Evolutionary conservation across 2,797 vertebrate species (phyloP), one percentile per base, ranked within the genome.

Genomic region (Lateolabrax maculatus): DNA sequence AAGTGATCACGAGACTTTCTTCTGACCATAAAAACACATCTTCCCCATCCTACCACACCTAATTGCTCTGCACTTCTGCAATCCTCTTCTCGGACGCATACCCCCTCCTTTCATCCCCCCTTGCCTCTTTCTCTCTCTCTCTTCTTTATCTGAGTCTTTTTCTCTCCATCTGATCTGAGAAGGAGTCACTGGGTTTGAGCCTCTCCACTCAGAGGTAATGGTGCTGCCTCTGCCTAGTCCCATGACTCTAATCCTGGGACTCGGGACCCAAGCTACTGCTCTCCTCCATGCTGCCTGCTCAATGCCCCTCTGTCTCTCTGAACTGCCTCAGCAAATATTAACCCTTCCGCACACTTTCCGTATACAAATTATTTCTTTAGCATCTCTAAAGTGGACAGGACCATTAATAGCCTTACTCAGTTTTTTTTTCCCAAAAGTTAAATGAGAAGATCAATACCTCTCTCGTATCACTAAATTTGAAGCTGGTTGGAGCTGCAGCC

Each of bases 171-270:
- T 91, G 86, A 90, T 89, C 80, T 88, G 71, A 87, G 85, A 84
- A 76, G 86, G 90, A 93, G 92, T 94, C 93, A 93, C 85, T 91
- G 91, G 74, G 92, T 93, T 94, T 92, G 89, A 93, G 89, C 75
- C 87, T 88, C 91, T 90, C 78, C 78, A 87, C 87, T 90, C 84
- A 90, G 84, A 87, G 87, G 84, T 93, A 91, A 90, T 93, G 89
- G 91, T 92, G 90, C 93, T 92, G 92, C 91, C 87, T 93, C 90
- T 89, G 84, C 80, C 80, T 78, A 90, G 94, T 93, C 94, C 91
- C 91, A 93, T 95, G 93, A 94, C 93, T 92, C 87, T 93, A 94
- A 95, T 95, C 93, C 93, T 79, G 84, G 89, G 87, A 93, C 90
- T 92, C 85, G 80, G 87, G 88, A 91, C 87, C 83, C 70, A 18